Evolutionary conservation across 2,888 invertebrate genomes (phyloP).

Genomic region (Eupithecia abbreviata): DNA sequence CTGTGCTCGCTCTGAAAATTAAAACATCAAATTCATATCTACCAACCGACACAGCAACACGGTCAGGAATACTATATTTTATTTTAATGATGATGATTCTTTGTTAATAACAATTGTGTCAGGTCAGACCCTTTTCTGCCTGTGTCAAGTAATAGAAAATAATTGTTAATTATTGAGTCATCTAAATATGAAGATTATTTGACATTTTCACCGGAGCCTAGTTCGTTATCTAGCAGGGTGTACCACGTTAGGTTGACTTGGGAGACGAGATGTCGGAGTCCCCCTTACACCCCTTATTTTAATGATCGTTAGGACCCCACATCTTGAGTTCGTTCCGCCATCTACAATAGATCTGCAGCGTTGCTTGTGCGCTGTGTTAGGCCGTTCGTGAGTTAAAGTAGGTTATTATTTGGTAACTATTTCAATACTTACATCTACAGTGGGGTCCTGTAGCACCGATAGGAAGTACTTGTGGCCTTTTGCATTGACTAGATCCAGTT

Average conservation of each 20-base stretch:
- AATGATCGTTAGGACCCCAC: background rate
- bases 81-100: background rate
- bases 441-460: slow-evolving; percentile 93
- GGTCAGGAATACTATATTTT: background rate
- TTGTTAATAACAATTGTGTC: no score
- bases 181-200: no score
- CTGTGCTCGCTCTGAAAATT: slow-evolving; percentile 89
- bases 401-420: background rate
- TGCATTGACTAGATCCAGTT: slow-evolving; percentile 96
- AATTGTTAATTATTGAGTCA: no score
- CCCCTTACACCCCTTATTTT: background rate
- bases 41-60: background rate
- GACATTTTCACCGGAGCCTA: no score
- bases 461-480: slow-evolving; percentile 97
- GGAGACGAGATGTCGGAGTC: no score
- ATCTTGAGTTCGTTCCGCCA: background rate
- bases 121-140: no score
- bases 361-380: background rate
- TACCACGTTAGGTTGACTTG: no score
- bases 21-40: background rate
- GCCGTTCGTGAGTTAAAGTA: background rate
- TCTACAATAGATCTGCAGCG: background rate
- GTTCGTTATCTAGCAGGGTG: no score
- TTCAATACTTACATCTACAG: slow-evolving; percentile 87
- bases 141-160: no score